Conservation (phyloP, 2,888 invertebrate species). For the Microplitis manilae region DNA sequence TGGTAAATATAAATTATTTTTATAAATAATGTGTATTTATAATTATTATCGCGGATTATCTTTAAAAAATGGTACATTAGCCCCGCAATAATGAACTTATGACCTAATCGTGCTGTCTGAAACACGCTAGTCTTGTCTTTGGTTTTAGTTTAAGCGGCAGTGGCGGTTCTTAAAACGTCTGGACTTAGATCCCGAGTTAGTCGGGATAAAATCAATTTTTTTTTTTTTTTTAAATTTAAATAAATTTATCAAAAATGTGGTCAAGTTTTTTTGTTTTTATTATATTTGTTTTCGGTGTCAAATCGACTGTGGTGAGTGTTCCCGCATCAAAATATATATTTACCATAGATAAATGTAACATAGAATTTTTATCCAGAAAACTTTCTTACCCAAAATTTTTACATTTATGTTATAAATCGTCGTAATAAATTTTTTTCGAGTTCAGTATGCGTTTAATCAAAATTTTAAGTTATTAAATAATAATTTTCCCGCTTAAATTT, state of each 20-base stretch:
- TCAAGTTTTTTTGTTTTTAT: slow-evolving; percentile 17
- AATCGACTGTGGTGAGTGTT: slow-evolving; percentile 43
- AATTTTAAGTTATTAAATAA: too few species aligned
- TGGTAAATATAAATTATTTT: not conserved
- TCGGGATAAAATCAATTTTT: not conserved
- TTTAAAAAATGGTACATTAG: slow-evolving; percentile 57
- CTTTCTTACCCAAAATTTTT: too few species aligned
- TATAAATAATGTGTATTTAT: slow-evolving; percentile 24
- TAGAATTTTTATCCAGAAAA: too few species aligned
- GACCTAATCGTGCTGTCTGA: slow-evolving; percentile 49
- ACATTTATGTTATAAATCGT: too few species aligned
- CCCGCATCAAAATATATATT: too few species aligned
- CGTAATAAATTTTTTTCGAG: too few species aligned
- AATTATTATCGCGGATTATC: slow-evolving; percentile 51
- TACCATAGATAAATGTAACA: too few species aligned
- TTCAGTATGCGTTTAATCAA: too few species aligned
- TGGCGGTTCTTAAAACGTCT: not conserved
- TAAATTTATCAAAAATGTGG: slow-evolving; percentile 27
- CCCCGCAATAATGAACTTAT: slow-evolving; percentile 62
- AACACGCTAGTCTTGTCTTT: slow-evolving; percentile 33
- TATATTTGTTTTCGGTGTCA: slow-evolving; percentile 27
- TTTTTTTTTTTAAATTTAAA: slow-evolving; percentile 12
- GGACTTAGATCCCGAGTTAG: not conserved
- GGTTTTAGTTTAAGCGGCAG: slow-evolving; percentile 2
- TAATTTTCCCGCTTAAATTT: too few species aligned